phyloP scores from a whole-genome alignment of 2,797 vertebrate genomes.

The Apogon hyalosoma region DNA sequence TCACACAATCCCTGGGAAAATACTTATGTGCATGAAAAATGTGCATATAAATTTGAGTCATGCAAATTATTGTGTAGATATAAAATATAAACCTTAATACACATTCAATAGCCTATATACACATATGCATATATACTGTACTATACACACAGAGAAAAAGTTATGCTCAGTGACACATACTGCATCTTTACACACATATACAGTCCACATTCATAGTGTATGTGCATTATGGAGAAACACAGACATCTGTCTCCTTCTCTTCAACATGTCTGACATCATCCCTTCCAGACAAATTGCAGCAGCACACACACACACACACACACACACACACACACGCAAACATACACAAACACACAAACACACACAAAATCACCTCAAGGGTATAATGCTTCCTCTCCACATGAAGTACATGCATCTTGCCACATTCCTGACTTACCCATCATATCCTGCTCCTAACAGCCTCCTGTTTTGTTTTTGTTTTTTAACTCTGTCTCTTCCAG shows the following conservation, averaged over 20 bases:
- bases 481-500: conserved; percentile 73
- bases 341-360: conserved; percentile 8
- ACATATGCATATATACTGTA: background rate
- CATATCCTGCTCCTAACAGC: conserved; percentile 48
- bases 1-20: background rate
- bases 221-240: conserved; percentile 32
- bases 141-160: background rate
- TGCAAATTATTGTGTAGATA: background rate
- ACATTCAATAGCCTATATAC: background rate
- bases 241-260: conserved; percentile 32
- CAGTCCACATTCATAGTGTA: conserved; percentile 13
- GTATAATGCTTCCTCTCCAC: conserved; percentile 45
- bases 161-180: background rate
- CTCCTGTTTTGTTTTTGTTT: conserved; percentile 31
- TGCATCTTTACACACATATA: conserved; percentile 8
- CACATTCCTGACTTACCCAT: conserved; percentile 34
- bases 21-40: conserved; percentile 5
- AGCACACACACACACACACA: conserved; percentile 16
- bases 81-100: background rate
- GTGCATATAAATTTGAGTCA: background rate
- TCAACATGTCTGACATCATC: conserved; percentile 45
- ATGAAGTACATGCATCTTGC: conserved; percentile 48
- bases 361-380: conserved; percentile 38
- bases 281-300: conserved; percentile 47
- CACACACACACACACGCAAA: conserved; percentile 15